Percentiles rank a stretch among this genome's conserved stretches.
phyloP scores from a whole-genome alignment of 2,797 vertebrate species.

The Erethizon dorsatum region DNA sequence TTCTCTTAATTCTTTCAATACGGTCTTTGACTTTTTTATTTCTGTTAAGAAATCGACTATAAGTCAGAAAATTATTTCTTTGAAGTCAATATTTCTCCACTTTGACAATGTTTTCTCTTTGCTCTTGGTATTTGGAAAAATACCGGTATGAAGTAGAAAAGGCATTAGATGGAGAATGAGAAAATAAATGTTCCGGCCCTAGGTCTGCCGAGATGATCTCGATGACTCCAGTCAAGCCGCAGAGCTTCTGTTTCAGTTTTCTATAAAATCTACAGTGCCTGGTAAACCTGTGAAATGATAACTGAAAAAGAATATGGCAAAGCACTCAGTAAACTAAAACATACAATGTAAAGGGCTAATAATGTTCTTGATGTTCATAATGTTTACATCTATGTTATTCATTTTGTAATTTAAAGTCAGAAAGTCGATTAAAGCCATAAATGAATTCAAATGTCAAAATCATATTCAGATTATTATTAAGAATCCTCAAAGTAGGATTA shows the following conservation, averaged over 20 bases:
- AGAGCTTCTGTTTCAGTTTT: neutral
- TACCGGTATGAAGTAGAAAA: neutral
- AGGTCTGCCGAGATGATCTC: neutral
- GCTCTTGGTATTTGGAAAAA: conserved; percentile 12
- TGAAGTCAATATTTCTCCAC: neutral
- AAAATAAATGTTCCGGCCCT: conserved; percentile 7
- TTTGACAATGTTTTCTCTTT: neutral
- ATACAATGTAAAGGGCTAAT: neutral
- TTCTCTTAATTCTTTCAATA: neutral
- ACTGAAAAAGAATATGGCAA: neutral
- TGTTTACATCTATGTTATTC: neutral
- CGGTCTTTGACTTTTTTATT: neutral
- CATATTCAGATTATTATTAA: neutral
- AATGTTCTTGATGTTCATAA: neutral
- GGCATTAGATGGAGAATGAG: neutral
- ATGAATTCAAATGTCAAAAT: neutral
- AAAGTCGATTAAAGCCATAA: conserved; percentile 23
- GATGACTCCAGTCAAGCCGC: neutral
- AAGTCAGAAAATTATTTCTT: neutral
- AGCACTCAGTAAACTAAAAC: neutral
- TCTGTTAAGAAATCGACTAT: neutral
- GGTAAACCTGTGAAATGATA: neutral
- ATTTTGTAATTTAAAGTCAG: neutral
- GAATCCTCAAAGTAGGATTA: neutral
- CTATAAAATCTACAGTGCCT: neutral